Evolutionary conservation across 2,113 vertebrate species (phyloP), one percentile per base, ranked within the genome.

Genomic region (Lepus americanus): DNA sequence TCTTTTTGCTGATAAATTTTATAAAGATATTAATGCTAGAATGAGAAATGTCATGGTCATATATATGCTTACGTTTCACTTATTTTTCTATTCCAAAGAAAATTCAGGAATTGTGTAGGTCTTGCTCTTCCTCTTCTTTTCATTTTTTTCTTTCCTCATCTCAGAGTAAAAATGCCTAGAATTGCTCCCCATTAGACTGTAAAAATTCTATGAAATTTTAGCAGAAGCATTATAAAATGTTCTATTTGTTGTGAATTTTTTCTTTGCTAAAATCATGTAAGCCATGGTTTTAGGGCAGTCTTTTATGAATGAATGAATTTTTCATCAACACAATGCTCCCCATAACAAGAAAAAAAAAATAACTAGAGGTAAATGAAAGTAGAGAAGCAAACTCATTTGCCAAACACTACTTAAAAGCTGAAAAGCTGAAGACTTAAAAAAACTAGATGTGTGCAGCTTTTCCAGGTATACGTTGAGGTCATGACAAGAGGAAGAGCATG

Each of bases 401-500:
- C 20, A 55, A 64, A 84, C 85, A 79, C n/a, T 73, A 1, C 49
- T 95, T 83, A 44, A 44, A 44, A 44, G 44, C 44, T 69, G 9
- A 51, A 86, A 87, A 92, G 19, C 59, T 83, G 13, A 89, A 55
- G 69, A 74, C 5, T 11, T 51, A 80, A 19, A 4, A 77, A 87
- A 87, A 83, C 76, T 49, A 73, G 39, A 17, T 64, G 16, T 5
- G 10, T 36, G 27, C 16, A 74, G 27, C 4, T 29, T 81, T 89
- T 86, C 36, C 33, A 70, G 5, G 80, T 89, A 36, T 64, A 85
- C 91, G 55, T 69, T 90, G 90, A 96, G 78, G 19, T 92, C 33
- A 94, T 7, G 36, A 61, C 17, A 82, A 72, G 23, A 89, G 33
- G 39, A 80, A 80, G 19, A 86, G 78, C 55, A 78, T 73, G 5